Conservation (phyloP, 2,888 invertebrate genomes). For the Heliconius hortense region DNA sequence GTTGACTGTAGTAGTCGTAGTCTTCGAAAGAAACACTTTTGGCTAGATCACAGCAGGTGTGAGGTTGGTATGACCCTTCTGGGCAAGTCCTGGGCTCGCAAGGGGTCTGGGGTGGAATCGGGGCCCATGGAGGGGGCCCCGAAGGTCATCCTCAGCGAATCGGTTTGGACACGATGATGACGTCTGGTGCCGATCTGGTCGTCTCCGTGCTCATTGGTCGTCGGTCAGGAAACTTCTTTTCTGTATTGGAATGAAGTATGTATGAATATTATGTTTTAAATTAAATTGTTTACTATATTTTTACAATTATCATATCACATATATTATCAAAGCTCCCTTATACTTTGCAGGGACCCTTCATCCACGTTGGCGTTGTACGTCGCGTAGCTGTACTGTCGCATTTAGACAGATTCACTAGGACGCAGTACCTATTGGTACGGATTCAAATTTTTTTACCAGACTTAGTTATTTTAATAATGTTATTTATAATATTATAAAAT, state of each 20-base stretch:
- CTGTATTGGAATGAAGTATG: slow-evolving; percentile 51
- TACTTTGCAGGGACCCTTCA: too few species aligned
- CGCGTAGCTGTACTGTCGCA: too few species aligned
- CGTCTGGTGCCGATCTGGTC: slow-evolving; percentile 94
- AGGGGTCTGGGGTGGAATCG: slow-evolving; percentile 60
- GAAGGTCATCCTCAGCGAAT: slow-evolving; percentile 79
- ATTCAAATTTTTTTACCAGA: too few species aligned
- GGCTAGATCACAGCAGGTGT: slow-evolving; percentile 57
- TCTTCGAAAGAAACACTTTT: slow-evolving; percentile 65
- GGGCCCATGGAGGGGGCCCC: slow-evolving; percentile 79
- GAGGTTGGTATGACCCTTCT: slow-evolving; percentile 62
- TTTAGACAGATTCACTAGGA: too few species aligned
- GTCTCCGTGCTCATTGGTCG: slow-evolving; percentile 91
- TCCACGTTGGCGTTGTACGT: too few species aligned
- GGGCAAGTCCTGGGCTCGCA: slow-evolving; percentile 62
- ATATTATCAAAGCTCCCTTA: too few species aligned
- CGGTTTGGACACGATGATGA: slow-evolving; percentile 86
- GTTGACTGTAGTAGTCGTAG: slow-evolving; percentile 69
- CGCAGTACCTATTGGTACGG: too few species aligned
- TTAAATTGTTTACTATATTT: neutral
- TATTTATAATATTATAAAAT: neutral
- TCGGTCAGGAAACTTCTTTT: slow-evolving; percentile 72
- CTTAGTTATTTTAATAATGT: too few species aligned
- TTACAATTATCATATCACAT: too few species aligned
- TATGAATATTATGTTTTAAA: neutral